A percentile compares a stretch with the other conserved stretches of the same genome.
Conservation (phyloP, 2,888 invertebrate genomes). For the Oasisia sp. region DNA sequence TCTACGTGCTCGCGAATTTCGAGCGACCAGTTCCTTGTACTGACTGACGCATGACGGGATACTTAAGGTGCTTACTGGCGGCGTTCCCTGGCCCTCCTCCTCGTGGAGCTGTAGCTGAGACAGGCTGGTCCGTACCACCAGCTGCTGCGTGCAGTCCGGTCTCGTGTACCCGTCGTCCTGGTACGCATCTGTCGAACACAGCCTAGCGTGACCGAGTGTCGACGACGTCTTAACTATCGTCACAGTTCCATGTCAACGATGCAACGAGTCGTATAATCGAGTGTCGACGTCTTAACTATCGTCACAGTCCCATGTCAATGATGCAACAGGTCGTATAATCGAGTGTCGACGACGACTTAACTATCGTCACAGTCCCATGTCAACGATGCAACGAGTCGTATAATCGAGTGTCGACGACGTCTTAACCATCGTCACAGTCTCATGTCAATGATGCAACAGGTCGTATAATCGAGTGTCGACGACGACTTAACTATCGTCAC, state of each 20-base stretch:
- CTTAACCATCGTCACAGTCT: too few species aligned
- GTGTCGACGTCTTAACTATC: too few species aligned
- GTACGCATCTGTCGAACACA: slow-evolving; percentile 10
- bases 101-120: not conserved
- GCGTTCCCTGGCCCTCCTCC: not conserved
- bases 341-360: too few species aligned
- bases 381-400: too few species aligned
- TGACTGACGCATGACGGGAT: not conserved
- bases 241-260: not conserved
- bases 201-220: not conserved
- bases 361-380: too few species aligned
- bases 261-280: not conserved
- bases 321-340: too few species aligned
- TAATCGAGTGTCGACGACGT: too few species aligned
- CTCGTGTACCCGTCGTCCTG: not conserved
- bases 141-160: not conserved
- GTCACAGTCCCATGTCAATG: too few species aligned
- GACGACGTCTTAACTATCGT: not conserved
- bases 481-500: too few species aligned
- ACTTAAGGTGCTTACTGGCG: not conserved
- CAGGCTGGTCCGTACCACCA: not conserved
- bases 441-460: too few species aligned
- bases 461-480: too few species aligned
- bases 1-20: not conserved
- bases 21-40: not conserved